Percentiles rank a stretch among this genome's conserved stretches.
Conservation (phyloP, 2,113 vertebrate species). For the Ranitomeya imitator region DNA sequence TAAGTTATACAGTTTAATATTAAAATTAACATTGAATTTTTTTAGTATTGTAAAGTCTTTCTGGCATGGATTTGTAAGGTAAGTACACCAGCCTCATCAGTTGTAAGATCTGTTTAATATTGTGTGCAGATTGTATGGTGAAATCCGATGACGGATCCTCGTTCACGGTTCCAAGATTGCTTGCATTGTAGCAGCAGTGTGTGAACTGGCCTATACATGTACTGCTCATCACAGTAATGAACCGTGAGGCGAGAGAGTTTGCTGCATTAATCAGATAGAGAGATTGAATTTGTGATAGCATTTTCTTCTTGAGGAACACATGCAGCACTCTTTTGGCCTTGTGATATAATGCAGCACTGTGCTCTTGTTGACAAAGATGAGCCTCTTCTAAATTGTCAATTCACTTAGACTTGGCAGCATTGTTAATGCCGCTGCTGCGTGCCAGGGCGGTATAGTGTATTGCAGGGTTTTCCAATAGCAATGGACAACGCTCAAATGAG, state of each 20-base stretch:
- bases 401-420: slow-evolving; percentile 34
- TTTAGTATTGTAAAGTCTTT: no score
- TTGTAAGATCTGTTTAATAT: no score
- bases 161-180: background rate
- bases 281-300: slow-evolving; percentile 2
- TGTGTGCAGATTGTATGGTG: no score
- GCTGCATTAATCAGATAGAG: slow-evolving; percentile 14
- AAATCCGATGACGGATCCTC: no score
- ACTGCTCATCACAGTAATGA: slow-evolving; percentile 2
- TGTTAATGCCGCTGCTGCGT: slow-evolving; percentile 11
- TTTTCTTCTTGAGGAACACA: slow-evolving; percentile 1
- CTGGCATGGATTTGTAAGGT: no score
- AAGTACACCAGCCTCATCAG: no score
- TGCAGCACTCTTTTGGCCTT: background rate
- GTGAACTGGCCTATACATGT: background rate
- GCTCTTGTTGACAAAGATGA: slow-evolving; percentile 21
- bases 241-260: background rate
- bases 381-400: slow-evolving; percentile 44
- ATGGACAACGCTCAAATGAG: background rate
- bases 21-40: no score
- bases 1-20: no score
- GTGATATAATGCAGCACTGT: slow-evolving; percentile 37
- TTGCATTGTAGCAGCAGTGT: background rate
- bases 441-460: slow-evolving; percentile 9
- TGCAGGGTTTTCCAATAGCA: slow-evolving; percentile 13